Base-by-base conservation (phyloP, 2,797 vertebrate species). In the Leptatherina wallacei region DNA sequence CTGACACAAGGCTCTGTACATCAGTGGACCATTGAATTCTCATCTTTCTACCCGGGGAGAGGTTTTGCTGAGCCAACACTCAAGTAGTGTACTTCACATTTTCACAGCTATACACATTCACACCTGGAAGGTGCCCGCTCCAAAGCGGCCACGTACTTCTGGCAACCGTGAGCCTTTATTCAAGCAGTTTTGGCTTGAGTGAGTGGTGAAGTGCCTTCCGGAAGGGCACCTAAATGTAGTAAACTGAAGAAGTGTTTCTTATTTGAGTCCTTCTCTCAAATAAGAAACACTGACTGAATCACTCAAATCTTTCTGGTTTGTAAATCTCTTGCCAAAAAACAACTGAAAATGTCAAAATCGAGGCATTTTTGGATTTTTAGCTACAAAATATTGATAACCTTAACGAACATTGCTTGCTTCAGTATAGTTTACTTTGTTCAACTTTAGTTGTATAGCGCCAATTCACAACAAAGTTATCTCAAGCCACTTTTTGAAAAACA, bases 11-110 rank as follows among this genome's bases (percentile, higher is more conserved):
- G 58, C 71, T 74, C 6, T 22, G 71, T 65, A 64, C 35, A 32
- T 74, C 81, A 30, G 77, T 35, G 57, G 24, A 82, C 80, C 84
- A 51, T 44, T 78, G 32, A 71, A 71, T 73, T 80, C 78, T 82
- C 84, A 47, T 84, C 87, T 86, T 85, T 86, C 81, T 40, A 33
- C 61, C 65, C 65, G 2, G 64, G 52, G 72, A 80, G 30, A 56
- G 6, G 33, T 83, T 87, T 77, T 77, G 73, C 74, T 82, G 78
- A 75, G 67, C 65, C 36, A 55, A 71, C 74, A 49, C 49, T 73
- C 60, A 54, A 52, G 57, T 30, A 3, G 61, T 60, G 65, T 38
- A 66, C 73, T 66, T 73, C 63, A 63, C 52, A 40, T 73, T 80
- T 77, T 59, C 8, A 61, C 62, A 47, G 69, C 62, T 71, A 40